Evolutionary conservation across 64 coral and sea anemone species (phyloP).

Genomic region (Dendronephthya gigantea): DNA sequence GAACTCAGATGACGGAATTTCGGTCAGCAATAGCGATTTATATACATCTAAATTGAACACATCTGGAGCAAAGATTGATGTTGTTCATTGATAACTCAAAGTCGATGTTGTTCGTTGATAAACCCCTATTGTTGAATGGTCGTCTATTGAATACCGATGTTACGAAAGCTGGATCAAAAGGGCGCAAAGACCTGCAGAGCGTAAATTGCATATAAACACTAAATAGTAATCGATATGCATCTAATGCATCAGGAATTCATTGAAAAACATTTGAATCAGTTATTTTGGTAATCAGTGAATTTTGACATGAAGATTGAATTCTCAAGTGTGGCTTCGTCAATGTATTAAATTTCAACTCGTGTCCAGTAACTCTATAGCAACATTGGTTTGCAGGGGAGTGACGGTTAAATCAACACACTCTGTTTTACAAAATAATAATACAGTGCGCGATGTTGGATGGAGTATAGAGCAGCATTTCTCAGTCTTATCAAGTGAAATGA

Average conservation of each 20-base stretch:
- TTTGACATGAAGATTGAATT: background rate
- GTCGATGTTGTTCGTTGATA: no score
- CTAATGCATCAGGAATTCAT: no score
- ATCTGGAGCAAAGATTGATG: background rate
- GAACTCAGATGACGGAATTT: no score
- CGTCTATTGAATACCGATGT: background rate
- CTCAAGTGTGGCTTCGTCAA: background rate
- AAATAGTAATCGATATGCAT: background rate
- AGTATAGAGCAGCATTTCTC: background rate
- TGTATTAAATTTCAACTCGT: background rate
- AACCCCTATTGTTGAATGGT: background rate
- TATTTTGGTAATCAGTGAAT: background rate
- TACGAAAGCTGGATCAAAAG: background rate
- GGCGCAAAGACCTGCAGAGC: background rate
- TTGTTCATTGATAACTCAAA: background rate
- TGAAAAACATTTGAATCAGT: background rate
- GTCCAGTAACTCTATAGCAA: background rate
- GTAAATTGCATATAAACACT: background rate
- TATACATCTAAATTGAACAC: no score
- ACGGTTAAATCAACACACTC: background rate
- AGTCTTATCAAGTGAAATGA: background rate
- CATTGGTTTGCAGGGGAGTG: background rate
- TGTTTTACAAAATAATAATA: background rate
- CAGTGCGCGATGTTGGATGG: background rate
- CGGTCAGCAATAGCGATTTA: no score